Evolutionary conservation across 2,113 vertebrate genomes (phyloP).

Genomic region (Trematomus loennbergii): DNA sequence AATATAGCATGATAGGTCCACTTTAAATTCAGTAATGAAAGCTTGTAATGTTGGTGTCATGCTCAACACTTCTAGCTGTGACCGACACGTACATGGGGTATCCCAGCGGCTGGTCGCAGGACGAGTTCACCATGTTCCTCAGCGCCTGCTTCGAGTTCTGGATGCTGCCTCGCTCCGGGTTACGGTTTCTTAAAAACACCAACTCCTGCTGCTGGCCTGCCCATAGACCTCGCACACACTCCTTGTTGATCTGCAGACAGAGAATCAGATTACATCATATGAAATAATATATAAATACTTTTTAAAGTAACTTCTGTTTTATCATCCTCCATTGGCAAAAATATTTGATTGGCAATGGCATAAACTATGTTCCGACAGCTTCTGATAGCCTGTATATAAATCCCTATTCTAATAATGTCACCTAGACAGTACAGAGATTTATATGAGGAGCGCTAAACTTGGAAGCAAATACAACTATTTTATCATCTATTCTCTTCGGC

Average conservation of each 20-base stretch:
- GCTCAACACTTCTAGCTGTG: neutral
- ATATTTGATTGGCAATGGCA: too few species aligned
- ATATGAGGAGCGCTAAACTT: too few species aligned
- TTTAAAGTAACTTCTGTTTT: neutral
- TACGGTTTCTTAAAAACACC: constrained; percentile 95
- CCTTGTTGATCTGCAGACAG: constrained; percentile 91
- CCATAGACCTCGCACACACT: constrained; percentile 97
- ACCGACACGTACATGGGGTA: constrained; percentile 95
- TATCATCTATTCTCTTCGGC: too few species aligned
- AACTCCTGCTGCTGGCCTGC: constrained; percentile 97
- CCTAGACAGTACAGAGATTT: too few species aligned
- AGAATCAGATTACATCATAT: neutral
- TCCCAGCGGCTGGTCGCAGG: constrained; percentile 97
- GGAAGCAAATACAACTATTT: neutral
- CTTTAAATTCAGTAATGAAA: neutral
- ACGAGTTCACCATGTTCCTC: constrained; percentile 97
- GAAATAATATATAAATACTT: neutral
- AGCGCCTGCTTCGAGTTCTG: constrained; percentile 98
- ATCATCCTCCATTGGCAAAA: neutral
- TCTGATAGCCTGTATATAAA: too few species aligned
- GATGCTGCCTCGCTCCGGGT: constrained; percentile 97
- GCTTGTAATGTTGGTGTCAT: neutral
- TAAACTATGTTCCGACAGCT: too few species aligned
- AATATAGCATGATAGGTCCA: too few species aligned
- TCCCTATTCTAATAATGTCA: too few species aligned